Evolutionary conservation across 2,888 invertebrate species (phyloP).

Genomic region (Microdon myrmicae): DNA sequence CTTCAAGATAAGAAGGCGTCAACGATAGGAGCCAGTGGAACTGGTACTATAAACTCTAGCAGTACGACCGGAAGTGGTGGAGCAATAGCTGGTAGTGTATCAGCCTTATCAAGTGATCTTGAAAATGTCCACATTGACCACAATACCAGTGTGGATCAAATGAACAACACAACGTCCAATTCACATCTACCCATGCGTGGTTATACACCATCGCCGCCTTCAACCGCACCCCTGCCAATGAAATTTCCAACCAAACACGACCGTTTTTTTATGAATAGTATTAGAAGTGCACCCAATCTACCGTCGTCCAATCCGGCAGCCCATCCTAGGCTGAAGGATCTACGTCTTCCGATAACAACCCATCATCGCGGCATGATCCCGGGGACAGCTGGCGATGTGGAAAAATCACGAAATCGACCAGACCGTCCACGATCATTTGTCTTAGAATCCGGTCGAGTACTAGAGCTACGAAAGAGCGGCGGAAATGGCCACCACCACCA

Average conservation of each 20-base stretch:
- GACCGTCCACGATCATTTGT: slow-evolving; percentile 73
- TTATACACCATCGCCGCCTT: slow-evolving; percentile 84
- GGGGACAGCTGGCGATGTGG: slow-evolving; percentile 22
- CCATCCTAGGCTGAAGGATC: slow-evolving; percentile 77
- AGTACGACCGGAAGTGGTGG: slow-evolving; percentile 36
- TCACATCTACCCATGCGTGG: slow-evolving; percentile 76
- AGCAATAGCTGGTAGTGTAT: slow-evolving; percentile 50
- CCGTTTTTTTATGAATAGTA: slow-evolving; percentile 76
- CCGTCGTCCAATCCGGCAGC: slow-evolving; percentile 75
- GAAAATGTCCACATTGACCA: slow-evolving; percentile 72
- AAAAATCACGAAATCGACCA: slow-evolving; percentile 70
- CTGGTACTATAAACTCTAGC: slow-evolving; percentile 49
- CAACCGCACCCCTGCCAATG: slow-evolving; percentile 83
- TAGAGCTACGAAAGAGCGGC: slow-evolving; percentile 77
- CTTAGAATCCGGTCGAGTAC: slow-evolving; percentile 76
- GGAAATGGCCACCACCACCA: slow-evolving; percentile 61
- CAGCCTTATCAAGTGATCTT: slow-evolving; percentile 67
- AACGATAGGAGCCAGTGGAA: slow-evolving; percentile 26
- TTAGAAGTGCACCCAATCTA: slow-evolving; percentile 82
- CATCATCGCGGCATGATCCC: slow-evolving; percentile 62
- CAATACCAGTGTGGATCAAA: slow-evolving; percentile 59
- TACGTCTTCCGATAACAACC: slow-evolving; percentile 78
- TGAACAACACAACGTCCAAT: slow-evolving; percentile 68
- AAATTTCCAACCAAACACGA: slow-evolving; percentile 80
- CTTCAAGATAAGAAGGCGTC: slow-evolving; percentile 60